A percentile compares a stretch with the other conserved stretches of the same genome.
These are phyloP conservation scores for Coracias cyanogaster DNA, from an alignment of 2,797 vertebrate species.

Conservation along the genomic window DNA sequence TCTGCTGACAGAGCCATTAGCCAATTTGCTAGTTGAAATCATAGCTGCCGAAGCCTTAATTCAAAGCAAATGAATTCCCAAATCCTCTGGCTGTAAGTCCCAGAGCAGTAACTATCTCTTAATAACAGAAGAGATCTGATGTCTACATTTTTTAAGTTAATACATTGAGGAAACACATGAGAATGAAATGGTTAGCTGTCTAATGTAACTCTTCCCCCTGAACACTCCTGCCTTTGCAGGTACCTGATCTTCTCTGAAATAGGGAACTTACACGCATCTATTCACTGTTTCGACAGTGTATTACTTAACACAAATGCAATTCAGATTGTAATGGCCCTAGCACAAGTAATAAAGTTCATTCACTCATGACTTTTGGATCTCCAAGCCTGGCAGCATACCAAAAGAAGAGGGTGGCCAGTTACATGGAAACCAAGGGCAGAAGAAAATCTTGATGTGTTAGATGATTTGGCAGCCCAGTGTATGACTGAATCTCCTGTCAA, in stretches of 20 bases:
- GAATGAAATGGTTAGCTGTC: background rate
- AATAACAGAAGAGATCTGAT: background rate
- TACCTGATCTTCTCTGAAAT: background rate
- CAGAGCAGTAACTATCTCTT: background rate
- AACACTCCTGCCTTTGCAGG: background rate
- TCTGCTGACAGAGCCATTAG: slow-evolving; percentile 20
- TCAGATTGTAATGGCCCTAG: background rate
- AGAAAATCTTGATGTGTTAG: background rate
- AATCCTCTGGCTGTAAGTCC: background rate
- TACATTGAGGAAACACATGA: background rate
- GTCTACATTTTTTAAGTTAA: background rate
- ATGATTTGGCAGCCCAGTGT: background rate
- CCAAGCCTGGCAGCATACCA: background rate
- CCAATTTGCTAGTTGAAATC: background rate
- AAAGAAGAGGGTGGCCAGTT: background rate
- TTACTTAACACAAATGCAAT: background rate
- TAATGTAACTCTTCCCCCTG: background rate
- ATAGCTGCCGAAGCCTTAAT: background rate
- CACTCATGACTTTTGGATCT: background rate
- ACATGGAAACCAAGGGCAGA: background rate
- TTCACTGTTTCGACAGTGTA: background rate
- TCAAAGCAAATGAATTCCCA: slow-evolving; percentile 14
- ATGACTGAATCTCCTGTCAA: background rate
- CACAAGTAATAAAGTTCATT: background rate
- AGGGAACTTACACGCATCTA: background rate